Evolutionary conservation across 2,113 vertebrate species (phyloP), one percentile per base, ranked within the genome.

Genomic region (Pterophyllum scalare): DNA sequence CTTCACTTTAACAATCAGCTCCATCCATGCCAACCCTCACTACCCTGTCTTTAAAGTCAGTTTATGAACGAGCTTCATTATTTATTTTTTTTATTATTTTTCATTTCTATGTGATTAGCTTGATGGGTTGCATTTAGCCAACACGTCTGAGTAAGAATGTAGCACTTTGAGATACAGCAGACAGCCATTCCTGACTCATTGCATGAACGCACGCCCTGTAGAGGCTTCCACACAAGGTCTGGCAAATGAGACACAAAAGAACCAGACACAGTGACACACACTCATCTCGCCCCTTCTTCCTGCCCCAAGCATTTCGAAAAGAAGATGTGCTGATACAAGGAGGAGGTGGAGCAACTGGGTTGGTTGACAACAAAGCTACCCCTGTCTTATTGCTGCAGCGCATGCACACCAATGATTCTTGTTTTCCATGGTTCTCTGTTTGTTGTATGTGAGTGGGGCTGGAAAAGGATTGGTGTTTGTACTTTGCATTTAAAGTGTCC

Each of bases 401-500:
- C 91, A 93, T 88, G 88, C 91, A 92, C 88, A 91, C 90, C 87
- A 91, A 83, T 79, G 87, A 93, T 83, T 79, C 77, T 77, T 83
- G 72, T 86, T 89, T 85, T 81, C 84, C 86, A 82, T 72, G 81
- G 65, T 17, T 61, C 82, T 89, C 61, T 82, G 88, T 90, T 86
- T 89, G 89, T 86, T 87, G 77, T 87, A 80, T 81, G 81, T 40
- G 80, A 77, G 33, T 9, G 67, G 59, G 59, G 13, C 20, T 1
- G 52, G 58, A 28, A 24, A 43, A 38, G 43, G 31, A 59, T 35
- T 54, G 57, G 61, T 14, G 85, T 54, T 54, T 93, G 87, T 89
- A 91, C 80, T 92, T 87, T 89, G 90, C 89, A 88, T 93, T 91
- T 88, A 91, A 93, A 94, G 92, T 57, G 87, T 78, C 75, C 28